phyloP scores from a whole-genome alignment of 2,797 vertebrate genomes.

The Artibeus jamaicensis region DNA sequence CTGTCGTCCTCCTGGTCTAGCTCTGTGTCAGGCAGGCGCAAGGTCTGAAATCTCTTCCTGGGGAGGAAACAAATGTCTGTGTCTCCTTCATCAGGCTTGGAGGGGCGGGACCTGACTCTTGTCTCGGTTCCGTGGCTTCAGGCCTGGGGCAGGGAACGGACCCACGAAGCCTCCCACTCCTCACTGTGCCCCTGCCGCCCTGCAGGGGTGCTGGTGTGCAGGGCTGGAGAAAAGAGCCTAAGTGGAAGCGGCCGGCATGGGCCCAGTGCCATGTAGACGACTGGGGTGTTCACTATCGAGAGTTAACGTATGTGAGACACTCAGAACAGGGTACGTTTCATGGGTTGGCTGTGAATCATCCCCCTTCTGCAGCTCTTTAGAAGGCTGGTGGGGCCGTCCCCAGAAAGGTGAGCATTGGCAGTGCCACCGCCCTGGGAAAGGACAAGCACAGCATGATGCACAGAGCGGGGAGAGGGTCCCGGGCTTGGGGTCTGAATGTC shows the following conservation, averaged over 20 bases:
- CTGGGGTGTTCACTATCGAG: accelerated
- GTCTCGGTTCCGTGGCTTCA: accelerated
- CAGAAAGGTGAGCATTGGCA: not conserved
- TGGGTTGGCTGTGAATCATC: accelerated
- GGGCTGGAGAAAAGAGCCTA: not conserved
- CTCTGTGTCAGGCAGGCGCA: not conserved
- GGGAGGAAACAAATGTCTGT: accelerated
- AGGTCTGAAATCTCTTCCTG: not conserved
- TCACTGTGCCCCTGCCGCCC: accelerated
- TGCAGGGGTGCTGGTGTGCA: accelerated
- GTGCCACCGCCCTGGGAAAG: not conserved
- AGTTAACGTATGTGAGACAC: accelerated
- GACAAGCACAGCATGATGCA: not conserved
- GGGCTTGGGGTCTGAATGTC: not conserved
- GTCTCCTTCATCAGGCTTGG: not conserved
- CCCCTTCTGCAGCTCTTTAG: not conserved
- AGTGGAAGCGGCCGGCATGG: accelerated
- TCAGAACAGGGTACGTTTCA: not conserved
- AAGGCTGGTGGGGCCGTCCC: not conserved
- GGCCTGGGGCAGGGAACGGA: not conserved
- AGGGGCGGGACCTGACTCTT: not conserved
- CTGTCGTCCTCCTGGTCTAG: not conserved
- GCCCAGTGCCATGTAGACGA: accelerated
- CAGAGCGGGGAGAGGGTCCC: accelerated
- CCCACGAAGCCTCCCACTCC: accelerated